Base-by-base conservation (phyloP, 2,113 vertebrate species). In the Macquaria australasica region DNA sequence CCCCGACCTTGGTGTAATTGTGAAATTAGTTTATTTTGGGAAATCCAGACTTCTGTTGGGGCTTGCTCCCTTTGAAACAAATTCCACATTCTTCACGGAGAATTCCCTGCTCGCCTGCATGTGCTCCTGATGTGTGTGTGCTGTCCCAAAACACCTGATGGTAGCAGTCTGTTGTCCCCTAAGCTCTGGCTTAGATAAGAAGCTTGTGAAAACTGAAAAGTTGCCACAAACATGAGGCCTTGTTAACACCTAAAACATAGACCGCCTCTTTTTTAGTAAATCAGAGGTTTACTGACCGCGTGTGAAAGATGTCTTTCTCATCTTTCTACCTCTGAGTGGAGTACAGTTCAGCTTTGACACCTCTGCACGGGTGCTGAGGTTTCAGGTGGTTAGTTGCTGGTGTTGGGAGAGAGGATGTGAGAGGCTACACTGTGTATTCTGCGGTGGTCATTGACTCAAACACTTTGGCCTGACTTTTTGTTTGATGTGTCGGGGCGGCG, bases 11-110 rank as follows among this genome's bases (percentile, higher is more conserved):
- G 16, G 56, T 0, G 73, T 89, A 87, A 88, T 91, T 87, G 87
- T 86, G 84, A 90, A 87, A 93, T 88, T 20, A 82, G 87, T 90
- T 94, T 92, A 85, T 92, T 94, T 92, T 88, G 91, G 84, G 91
- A 88, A 87, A 82, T 75, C 87, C 82, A 43, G 79, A 80, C 83
- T 89, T 85, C 85, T 87, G 82, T 87, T 81, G 72, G 74, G 78
- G 59, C 43, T 77, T 41, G 67, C 76, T 43, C 79, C 84, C 89
- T 91, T 89, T 91, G 88, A 93, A 91, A 84, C 83, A 73, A 84
- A 91, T 90, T 89, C 89, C 81, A 87, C 85, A 92, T 92, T 92
- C 82, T 85, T 45, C 87, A 89, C 53, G 81, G 83, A 34, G 90
- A 83, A 72, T 93, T 91, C 69, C 59, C 81, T 23, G 76, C 31